Evolutionary conservation across 2,113 vertebrate genomes (phyloP).

Genomic region (Neofelis nebulosa): DNA sequence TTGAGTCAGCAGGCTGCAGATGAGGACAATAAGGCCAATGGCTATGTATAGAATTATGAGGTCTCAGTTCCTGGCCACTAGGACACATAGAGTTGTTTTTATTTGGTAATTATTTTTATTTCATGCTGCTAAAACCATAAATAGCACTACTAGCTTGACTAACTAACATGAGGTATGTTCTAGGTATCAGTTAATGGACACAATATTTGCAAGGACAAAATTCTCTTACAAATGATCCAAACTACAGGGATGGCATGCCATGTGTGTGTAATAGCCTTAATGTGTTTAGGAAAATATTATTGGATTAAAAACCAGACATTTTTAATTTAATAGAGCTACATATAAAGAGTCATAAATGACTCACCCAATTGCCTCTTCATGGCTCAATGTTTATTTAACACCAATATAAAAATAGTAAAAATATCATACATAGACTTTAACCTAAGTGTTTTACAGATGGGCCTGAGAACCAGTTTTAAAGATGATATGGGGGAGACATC

Average conservation of each 20-base stretch:
- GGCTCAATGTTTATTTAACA: constrained; percentile 50
- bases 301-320: constrained; percentile 5
- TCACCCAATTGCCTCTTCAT: constrained; percentile 68
- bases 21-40: background rate
- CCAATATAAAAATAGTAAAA: constrained; percentile 69
- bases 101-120: constrained; percentile 43
- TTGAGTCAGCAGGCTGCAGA: background rate
- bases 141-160: background rate
- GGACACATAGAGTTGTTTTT: constrained; percentile 24
- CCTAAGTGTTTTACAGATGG: constrained; percentile 41
- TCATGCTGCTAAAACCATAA: constrained; percentile 39
- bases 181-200: background rate
- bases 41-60: constrained; percentile 47
- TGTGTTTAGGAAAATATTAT: constrained; percentile 34
- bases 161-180: background rate
- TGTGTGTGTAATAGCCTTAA: constrained; percentile 24
- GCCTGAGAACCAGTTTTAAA: constrained; percentile 34
- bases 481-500: constrained; percentile 9
- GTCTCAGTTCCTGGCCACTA: constrained; percentile 21
- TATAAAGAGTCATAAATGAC: constrained; percentile 61
- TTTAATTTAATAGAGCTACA: constrained; percentile 59
- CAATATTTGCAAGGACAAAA: background rate
- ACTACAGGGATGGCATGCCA: background rate
- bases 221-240: background rate
- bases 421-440: constrained; percentile 48